Conservation (phyloP, 2,888 invertebrate genomes). For the Serripes groenlandicus region DNA sequence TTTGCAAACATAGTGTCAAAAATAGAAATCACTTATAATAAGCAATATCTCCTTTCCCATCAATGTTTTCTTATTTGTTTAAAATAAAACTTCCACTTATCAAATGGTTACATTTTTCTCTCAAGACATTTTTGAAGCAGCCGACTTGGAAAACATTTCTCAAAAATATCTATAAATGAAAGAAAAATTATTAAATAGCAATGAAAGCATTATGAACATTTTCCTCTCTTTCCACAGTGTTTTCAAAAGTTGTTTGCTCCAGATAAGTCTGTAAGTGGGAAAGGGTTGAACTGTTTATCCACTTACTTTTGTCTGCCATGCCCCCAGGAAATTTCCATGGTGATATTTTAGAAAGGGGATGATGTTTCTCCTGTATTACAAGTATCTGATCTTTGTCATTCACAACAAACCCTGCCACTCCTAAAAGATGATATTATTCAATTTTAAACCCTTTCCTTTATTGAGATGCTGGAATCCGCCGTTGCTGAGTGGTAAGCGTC, state of each 20-base stretch:
- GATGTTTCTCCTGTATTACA: constrained; percentile 92
- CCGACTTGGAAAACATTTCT: no score
- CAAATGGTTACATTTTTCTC: background rate
- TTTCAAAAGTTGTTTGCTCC: no score
- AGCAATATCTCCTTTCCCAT: constrained; percentile 6
- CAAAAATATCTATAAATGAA: no score
- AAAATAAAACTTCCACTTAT: background rate
- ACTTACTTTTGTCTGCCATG: constrained; percentile 93
- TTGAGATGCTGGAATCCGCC: no score
- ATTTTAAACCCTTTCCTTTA: no score
- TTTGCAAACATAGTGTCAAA: background rate
- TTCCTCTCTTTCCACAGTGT: no score
- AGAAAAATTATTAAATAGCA: no score
- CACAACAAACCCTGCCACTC: constrained; percentile 95
- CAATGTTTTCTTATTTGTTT: background rate
- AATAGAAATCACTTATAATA: background rate
- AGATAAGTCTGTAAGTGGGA: background rate
- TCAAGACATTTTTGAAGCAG: background rate
- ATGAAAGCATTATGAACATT: no score
- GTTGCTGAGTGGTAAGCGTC: no score
- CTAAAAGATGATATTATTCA: no score
- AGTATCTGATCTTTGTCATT: constrained; percentile 92
- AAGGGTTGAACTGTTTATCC: background rate
- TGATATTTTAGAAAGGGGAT: constrained; percentile 83
- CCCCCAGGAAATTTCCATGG: constrained; percentile 98